A percentile compares a stretch with the other conserved stretches of the same genome.
These are phyloP conservation scores for Chrysolina oricalcia DNA, from an alignment of 2,888 invertebrate species.

Conservation along the genomic window DNA sequence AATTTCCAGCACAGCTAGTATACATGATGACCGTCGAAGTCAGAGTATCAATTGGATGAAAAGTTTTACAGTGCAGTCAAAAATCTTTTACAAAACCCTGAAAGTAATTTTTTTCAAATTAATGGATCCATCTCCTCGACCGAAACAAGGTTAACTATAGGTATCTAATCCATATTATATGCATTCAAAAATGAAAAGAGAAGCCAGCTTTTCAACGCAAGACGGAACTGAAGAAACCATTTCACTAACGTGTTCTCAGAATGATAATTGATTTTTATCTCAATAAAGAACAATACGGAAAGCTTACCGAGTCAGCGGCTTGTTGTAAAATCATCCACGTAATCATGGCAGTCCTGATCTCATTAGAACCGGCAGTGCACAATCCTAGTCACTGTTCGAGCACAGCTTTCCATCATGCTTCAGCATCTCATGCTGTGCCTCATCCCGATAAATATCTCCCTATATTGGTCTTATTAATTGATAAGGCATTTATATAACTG, in stretches of 20 bases:
- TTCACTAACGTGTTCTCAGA: not conserved
- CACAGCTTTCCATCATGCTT: not conserved
- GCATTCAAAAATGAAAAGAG: no score
- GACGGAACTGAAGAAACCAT: not conserved
- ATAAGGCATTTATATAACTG: slow-evolving; percentile 33
- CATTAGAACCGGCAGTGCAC: not conserved
- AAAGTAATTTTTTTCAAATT: no score
- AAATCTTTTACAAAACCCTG: no score
- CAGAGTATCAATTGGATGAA: no score
- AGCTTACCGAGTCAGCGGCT: not conserved
- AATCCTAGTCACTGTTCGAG: not conserved
- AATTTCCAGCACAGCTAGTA: no score
- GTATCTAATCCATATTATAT: no score
- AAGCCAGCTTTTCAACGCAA: no score
- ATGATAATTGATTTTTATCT: not conserved
- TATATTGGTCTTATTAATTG: slow-evolving; percentile 34
- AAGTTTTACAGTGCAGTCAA: no score
- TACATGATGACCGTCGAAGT: no score
- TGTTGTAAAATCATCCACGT: not conserved
- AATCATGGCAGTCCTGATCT: not conserved
- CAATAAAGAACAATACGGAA: not conserved
- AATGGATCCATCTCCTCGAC: no score
- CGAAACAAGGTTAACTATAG: no score
- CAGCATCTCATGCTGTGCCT: slow-evolving; percentile 3
- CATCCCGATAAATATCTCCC: slow-evolving; percentile 20